A percentile compares a stretch with the other conserved stretches of the same genome.
Conservation (phyloP, 1,140 invertebrate genomes). For the Thaumatotibia leucotreta region DNA sequence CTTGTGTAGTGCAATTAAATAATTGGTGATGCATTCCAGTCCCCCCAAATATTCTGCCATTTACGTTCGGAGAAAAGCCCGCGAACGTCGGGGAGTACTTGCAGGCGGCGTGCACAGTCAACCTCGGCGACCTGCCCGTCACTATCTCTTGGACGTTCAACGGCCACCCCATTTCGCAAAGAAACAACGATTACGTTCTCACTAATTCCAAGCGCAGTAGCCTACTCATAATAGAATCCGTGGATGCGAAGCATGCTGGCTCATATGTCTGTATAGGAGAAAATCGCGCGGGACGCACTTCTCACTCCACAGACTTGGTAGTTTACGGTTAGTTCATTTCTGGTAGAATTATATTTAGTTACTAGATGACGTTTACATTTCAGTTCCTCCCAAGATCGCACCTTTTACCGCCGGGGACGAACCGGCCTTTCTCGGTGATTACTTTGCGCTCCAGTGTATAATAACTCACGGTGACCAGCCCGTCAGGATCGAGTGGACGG, state of each 20-base stretch:
- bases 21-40: slow-evolving; percentile 58
- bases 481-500: slow-evolving; percentile 82
- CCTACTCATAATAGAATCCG: slow-evolving; percentile 84
- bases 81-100: slow-evolving; percentile 84
- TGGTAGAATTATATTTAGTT: slow-evolving; percentile 50
- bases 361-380: slow-evolving; percentile 64
- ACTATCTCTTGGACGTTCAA: slow-evolving; percentile 86
- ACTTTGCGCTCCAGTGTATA: slow-evolving; percentile 79
- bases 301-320: slow-evolving; percentile 80
- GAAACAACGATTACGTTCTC: slow-evolving; percentile 78
- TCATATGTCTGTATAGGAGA: slow-evolving; percentile 89
- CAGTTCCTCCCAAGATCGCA: slow-evolving; percentile 82
- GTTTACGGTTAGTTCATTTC: slow-evolving; percentile 82
- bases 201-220: slow-evolving; percentile 83
- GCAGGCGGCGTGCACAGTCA: slow-evolving; percentile 88
- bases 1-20: slow-evolving; percentile 20
- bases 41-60: slow-evolving; percentile 80
- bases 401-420: slow-evolving; percentile 80
- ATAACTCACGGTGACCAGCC: slow-evolving; percentile 86
- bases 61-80: slow-evolving; percentile 80
- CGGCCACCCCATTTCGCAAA: slow-evolving; percentile 77
- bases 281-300: slow-evolving; percentile 83
- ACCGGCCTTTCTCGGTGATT: slow-evolving; percentile 73
- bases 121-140: slow-evolving; percentile 89
- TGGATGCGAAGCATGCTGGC: slow-evolving; percentile 83